A percentile compares a stretch with the other conserved stretches of the same genome.
Evolutionary conservation across 2,888 invertebrate genomes (phyloP).

Genomic region (Drosophila meridionalis): DNA sequence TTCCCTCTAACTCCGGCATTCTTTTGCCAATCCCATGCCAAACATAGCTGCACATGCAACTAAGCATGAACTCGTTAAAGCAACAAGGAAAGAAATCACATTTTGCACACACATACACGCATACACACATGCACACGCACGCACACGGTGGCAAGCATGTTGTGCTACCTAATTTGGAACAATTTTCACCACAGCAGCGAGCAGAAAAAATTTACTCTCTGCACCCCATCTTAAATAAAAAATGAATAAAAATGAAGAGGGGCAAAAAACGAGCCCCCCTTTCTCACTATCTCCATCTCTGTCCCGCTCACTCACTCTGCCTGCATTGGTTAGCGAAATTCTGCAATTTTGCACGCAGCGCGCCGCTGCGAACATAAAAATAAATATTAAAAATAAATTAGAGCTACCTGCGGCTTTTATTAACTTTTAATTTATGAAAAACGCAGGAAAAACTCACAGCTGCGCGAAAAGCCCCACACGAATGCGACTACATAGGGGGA

Average conservation of each 20-base stretch:
- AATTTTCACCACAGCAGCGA: slow-evolving; percentile 66
- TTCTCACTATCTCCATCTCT: not conserved
- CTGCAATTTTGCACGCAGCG: slow-evolving; percentile 65
- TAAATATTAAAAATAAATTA: slow-evolving; percentile 80
- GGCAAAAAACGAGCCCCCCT: slow-evolving; percentile 11
- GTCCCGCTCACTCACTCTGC: not conserved
- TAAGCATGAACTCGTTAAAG: slow-evolving; percentile 69
- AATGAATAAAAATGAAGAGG: slow-evolving; percentile 53
- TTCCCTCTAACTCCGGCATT: slow-evolving; percentile 45
- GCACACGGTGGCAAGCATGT: slow-evolving; percentile 18
- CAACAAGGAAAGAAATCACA: slow-evolving; percentile 47
- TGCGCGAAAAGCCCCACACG: slow-evolving; percentile 30
- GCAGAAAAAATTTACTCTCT: slow-evolving; percentile 21
- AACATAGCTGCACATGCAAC: slow-evolving; percentile 51
- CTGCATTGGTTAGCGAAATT: slow-evolving; percentile 15
- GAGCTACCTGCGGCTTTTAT: slow-evolving; percentile 74
- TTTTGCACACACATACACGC: slow-evolving; percentile 27
- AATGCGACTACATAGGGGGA: slow-evolving; percentile 29
- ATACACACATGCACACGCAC: slow-evolving; percentile 1
- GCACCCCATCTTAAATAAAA: slow-evolving; percentile 47
- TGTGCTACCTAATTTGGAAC: slow-evolving; percentile 68
- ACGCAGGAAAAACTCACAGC: slow-evolving; percentile 51
- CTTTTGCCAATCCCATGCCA: slow-evolving; percentile 31
- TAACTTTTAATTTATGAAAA: slow-evolving; percentile 76
- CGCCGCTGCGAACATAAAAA: slow-evolving; percentile 62